phyloP scores from a whole-genome alignment of 2,888 invertebrate genomes.

The Mimumesa dahlbomi region DNA sequence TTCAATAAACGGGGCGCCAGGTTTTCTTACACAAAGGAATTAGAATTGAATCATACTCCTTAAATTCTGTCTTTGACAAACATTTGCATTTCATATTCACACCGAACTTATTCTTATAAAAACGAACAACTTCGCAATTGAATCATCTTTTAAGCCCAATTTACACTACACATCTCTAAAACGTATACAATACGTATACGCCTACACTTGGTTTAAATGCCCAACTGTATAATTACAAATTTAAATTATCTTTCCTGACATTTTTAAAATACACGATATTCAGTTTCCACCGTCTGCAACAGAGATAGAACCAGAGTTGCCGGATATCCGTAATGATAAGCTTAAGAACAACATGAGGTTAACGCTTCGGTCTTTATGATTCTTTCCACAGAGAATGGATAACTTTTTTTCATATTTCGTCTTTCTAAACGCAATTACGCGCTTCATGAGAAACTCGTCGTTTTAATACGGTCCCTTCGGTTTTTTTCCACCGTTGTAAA shows the following conservation, averaged over 20 bases:
- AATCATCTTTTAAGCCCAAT: no score
- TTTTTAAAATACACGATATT: no score
- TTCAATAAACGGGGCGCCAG: slow-evolving; percentile 28
- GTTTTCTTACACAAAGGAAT: slow-evolving; percentile 8
- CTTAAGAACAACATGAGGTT: slow-evolving; percentile 10
- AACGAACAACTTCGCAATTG: no score
- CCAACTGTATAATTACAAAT: no score
- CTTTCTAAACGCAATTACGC: slow-evolving; percentile 13
- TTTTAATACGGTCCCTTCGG: slow-evolving; percentile 1
- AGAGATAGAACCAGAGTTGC: slow-evolving; percentile 14
- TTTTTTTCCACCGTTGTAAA: slow-evolving; percentile 13
- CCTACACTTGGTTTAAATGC: no score
- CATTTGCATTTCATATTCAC: no score
- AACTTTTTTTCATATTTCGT: slow-evolving; percentile 2
- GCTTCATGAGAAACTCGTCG: background rate
- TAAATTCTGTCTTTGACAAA: no score
- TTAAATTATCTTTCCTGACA: no score
- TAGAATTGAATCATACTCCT: no score
- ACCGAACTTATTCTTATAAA: no score
- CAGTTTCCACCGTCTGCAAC: background rate
- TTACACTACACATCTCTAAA: no score
- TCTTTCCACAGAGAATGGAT: slow-evolving; percentile 1
- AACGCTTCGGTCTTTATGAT: slow-evolving; percentile 1
- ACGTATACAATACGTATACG: no score
- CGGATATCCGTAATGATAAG: slow-evolving; percentile 24